Evolutionary conservation across 2,113 vertebrate genomes (phyloP).

Genomic region (Macrotus californicus): DNA sequence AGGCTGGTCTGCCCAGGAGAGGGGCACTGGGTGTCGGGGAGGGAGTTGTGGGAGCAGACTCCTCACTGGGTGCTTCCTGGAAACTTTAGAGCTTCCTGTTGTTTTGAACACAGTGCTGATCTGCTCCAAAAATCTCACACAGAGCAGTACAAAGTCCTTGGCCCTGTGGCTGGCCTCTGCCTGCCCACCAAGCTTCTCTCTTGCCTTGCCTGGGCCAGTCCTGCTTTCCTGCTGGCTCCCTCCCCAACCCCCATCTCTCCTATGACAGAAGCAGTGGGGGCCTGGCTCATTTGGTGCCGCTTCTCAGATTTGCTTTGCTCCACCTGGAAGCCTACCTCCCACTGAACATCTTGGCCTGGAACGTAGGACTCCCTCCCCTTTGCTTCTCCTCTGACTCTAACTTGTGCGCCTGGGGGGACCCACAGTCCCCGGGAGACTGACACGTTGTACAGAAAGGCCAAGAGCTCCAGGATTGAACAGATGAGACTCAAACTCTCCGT

Average conservation of each 20-base stretch:
- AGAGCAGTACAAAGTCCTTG: neutral
- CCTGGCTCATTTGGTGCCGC: too few species aligned
- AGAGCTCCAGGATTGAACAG: neutral
- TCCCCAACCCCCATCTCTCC: neutral
- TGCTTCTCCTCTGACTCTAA: neutral
- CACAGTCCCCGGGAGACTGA: neutral
- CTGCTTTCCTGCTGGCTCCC: too few species aligned
- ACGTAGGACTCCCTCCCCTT: neutral
- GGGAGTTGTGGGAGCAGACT: neutral
- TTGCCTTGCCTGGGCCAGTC: neutral
- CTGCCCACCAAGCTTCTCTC: neutral
- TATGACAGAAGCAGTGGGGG: neutral
- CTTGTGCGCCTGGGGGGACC: neutral
- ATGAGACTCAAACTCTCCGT: neutral
- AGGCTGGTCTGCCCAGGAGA: neutral
- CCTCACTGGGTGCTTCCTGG: neutral
- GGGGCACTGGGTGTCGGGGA: rapidly evolving
- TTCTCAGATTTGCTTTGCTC: neutral
- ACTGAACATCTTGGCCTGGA: neutral
- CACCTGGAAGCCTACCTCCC: neutral
- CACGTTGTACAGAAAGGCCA: neutral
- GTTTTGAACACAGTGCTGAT: neutral
- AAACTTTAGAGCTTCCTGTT: neutral
- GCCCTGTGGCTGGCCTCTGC: neutral
- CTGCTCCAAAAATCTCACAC: neutral